Evolutionary conservation across 2,888 invertebrate species (phyloP).

Genomic region (Carabus problematicus): DNA sequence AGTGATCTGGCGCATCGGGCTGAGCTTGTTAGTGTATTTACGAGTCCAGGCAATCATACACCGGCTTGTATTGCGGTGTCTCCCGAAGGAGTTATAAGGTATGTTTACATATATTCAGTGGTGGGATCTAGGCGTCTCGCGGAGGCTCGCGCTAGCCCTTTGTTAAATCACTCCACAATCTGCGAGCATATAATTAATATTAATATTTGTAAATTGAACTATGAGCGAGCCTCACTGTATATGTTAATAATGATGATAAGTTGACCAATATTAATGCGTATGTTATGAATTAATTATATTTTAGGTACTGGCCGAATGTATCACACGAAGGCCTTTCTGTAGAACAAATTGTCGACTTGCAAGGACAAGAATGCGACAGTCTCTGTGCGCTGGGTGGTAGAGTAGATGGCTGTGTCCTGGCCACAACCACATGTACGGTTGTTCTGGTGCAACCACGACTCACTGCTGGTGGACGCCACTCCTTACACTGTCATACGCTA

Average conservation of each 20-base stretch:
- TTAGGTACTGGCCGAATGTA: conserved; percentile 86
- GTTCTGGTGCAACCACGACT: conserved; percentile 73
- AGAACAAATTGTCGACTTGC: conserved; percentile 85
- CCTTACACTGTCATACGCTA: conserved; percentile 71
- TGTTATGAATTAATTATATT: conserved; percentile 24
- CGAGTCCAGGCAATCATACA: conserved; percentile 64
- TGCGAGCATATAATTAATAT: too few species aligned
- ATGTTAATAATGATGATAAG: too few species aligned
- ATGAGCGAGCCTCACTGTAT: too few species aligned
- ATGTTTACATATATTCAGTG: conserved; percentile 1
- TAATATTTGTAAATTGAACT: too few species aligned
- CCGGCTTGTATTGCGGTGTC: conserved; percentile 92
- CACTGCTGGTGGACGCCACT: conserved; percentile 70
- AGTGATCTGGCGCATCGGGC: conserved; percentile 92
- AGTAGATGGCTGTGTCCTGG: conserved; percentile 76
- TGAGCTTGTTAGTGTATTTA: conserved; percentile 79
- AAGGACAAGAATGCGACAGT: conserved; percentile 80
- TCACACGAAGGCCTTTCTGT: conserved; percentile 86
- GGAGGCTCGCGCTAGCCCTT: too few species aligned
- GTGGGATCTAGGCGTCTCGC: too few species aligned
- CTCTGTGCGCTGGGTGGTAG: conserved; percentile 64
- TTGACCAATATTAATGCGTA: too few species aligned
- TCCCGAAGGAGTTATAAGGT: conserved; percentile 85
- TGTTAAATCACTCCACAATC: too few species aligned
- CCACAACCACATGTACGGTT: conserved; percentile 90